Conservation (phyloP, 2,888 invertebrate genomes). For the Drosophila pseudotalamancana region DNA sequence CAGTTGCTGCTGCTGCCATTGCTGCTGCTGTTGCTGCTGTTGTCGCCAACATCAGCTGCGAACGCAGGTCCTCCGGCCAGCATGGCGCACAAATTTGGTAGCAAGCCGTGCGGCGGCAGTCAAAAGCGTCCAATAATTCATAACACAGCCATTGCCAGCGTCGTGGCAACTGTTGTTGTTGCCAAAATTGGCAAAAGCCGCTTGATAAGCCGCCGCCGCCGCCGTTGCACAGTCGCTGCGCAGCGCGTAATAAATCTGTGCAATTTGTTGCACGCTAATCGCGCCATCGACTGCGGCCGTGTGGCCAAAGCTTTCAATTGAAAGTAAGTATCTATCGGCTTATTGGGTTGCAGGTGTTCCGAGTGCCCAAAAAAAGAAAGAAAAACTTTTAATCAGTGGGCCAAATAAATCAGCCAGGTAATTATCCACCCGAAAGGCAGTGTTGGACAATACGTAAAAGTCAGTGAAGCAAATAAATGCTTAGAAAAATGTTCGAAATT, state of each 20-base stretch:
- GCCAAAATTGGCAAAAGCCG: conserved; percentile 60
- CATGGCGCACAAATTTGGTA: conserved; percentile 78
- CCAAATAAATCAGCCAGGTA: conserved; percentile 58
- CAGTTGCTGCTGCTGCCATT: conserved; percentile 31
- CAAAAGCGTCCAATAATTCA: conserved; percentile 79
- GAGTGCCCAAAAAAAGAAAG: conserved; percentile 32
- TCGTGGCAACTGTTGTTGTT: conserved; percentile 50
- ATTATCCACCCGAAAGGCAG: conserved; percentile 34
- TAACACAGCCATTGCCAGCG: conserved; percentile 67
- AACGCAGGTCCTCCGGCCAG: conserved; percentile 67
- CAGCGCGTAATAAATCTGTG: conserved; percentile 75
- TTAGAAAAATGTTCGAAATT: too few species aligned
- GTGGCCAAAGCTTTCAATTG: conserved; percentile 64
- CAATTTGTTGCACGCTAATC: conserved; percentile 79
- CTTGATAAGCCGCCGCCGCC: conserved; percentile 57
- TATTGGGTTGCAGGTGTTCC: conserved; percentile 71
- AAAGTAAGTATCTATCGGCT: conserved; percentile 63
- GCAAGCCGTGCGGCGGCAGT: conserved; percentile 75
- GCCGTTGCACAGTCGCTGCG: conserved; percentile 26
- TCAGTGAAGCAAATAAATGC: background rate
- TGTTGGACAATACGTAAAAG: conserved; percentile 4
- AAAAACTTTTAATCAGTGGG: conserved; percentile 48
- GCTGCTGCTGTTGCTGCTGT: conserved; percentile 45
- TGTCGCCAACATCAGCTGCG: conserved; percentile 64
- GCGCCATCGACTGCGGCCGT: conserved; percentile 43